Evolutionary conservation across 2,113 vertebrate genomes (phyloP).

Genomic region (Aptenodytes forsteri): DNA sequence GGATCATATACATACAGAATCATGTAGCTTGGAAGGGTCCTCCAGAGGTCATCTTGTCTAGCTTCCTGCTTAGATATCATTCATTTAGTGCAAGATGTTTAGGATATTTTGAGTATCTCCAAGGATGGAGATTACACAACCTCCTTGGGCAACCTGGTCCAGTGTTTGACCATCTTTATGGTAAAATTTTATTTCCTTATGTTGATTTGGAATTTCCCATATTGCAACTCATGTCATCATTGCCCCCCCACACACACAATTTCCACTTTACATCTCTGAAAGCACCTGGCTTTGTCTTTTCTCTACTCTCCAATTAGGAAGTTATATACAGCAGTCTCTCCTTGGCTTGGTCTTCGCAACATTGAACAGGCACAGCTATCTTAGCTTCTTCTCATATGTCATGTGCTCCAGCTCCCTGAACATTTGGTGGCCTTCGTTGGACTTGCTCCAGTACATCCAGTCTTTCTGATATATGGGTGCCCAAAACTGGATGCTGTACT

Average conservation of each 20-base stretch:
- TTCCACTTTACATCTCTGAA: background rate
- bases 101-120: background rate
- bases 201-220: background rate
- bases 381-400: background rate
- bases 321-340: background rate
- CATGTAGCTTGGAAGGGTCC: background rate
- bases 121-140: background rate
- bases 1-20: background rate
- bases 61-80: background rate
- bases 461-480: background rate
- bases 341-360: background rate
- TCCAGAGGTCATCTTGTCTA: background rate
- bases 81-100: background rate
- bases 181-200: background rate
- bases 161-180: background rate
- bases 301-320: background rate
- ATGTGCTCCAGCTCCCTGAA: background rate
- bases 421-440: background rate
- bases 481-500: background rate
- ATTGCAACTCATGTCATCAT: background rate
- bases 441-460: background rate
- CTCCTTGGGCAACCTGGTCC: background rate
- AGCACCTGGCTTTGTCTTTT: background rate
- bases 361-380: background rate
- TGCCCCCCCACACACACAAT: background rate